Conservation (phyloP, 1,140 invertebrate genomes). For the Drosophila carrolli region DNA sequence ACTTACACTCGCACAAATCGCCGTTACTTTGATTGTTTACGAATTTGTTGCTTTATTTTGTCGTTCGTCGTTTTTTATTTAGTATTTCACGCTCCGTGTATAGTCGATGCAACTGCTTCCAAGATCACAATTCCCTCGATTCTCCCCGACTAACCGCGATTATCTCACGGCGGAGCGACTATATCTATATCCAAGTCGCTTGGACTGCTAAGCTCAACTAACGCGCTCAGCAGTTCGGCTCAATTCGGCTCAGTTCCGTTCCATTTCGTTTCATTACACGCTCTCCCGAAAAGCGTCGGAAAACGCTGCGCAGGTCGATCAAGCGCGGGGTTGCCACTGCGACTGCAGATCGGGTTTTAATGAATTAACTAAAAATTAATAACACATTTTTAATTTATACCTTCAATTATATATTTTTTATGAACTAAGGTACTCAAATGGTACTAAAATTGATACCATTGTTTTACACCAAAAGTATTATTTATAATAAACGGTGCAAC, state of each 20-base stretch:
- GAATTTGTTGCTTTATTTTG: constrained; percentile 51
- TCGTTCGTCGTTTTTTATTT: constrained; percentile 35
- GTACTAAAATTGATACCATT: too few relatives aligned
- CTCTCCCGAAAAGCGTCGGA: constrained; percentile 6
- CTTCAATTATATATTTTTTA: too few relatives aligned
- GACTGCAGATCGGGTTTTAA: constrained; percentile 4
- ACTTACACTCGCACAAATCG: constrained; percentile 59
- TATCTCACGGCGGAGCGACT: constrained; percentile 33
- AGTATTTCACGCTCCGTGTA: constrained; percentile 75
- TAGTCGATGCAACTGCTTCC: constrained; percentile 66
- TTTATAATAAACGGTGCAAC: too few relatives aligned
- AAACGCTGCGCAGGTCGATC: constrained; percentile 56
- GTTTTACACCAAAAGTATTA: too few relatives aligned
- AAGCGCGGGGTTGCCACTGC: constrained; percentile 72
- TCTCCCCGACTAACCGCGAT: constrained; percentile 25
- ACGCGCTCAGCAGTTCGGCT: constrained; percentile 33
- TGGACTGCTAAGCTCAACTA: constrained; percentile 72
- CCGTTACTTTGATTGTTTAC: constrained; percentile 61
- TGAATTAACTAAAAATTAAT: constrained; percentile 3
- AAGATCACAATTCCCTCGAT: constrained; percentile 44
- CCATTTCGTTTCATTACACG: constrained; percentile 5
- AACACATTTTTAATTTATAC: too few relatives aligned
- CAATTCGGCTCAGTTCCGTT: background rate
- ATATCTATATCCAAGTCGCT: constrained; percentile 74
- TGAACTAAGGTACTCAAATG: too few relatives aligned